Evolutionary conservation across 2,888 invertebrate genomes (phyloP), one percentile per base, ranked within the genome.

Genomic region (Trissoscelio sp.): DNA sequence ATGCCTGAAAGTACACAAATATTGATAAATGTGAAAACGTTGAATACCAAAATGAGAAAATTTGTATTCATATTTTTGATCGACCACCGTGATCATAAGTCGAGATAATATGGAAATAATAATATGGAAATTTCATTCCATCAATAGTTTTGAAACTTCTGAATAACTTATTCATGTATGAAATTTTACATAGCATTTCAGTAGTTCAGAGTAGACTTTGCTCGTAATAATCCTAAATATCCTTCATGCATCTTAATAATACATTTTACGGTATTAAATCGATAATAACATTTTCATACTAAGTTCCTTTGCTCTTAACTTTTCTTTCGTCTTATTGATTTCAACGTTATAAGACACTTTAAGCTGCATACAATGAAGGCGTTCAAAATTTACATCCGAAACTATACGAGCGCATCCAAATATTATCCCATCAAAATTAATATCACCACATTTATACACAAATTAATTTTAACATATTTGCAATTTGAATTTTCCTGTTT

Each of bases 101-200:
- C 22, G 31, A 44, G 37, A 60, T 69, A 53, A 53, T 69, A 69
- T 51, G 53, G 18, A 62, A 58, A 75, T 75, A 69, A 62, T 77
- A 77, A 67, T 69, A 77, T 77, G 69, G 62, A 77, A 69, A 77
- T 77, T 70, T 55, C 9, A 55, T 62, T 77, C 55, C 28, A 62
- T 55, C 77, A 69, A 70, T 78, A 78, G 70, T 78, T 78, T 31
- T 12, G 62, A 60, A 69, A 62, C 66, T 70, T 53, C 31, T 31
- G 60, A 69, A 70, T 70, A 78, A 69, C 55, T 46, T 78, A 78
- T 58, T 66, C 78, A 70, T 78, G 70, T 57, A 78, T 60, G 53
- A 57, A 78, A 78, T 78, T 70, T 70, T 58, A 70, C 57, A 78
- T 51, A 60, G 39, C 44, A 55, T 42, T 75, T 53, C 39, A 64